Conservation (phyloP, 2,797 vertebrate genomes). For the Sciurus carolinensis region DNA sequence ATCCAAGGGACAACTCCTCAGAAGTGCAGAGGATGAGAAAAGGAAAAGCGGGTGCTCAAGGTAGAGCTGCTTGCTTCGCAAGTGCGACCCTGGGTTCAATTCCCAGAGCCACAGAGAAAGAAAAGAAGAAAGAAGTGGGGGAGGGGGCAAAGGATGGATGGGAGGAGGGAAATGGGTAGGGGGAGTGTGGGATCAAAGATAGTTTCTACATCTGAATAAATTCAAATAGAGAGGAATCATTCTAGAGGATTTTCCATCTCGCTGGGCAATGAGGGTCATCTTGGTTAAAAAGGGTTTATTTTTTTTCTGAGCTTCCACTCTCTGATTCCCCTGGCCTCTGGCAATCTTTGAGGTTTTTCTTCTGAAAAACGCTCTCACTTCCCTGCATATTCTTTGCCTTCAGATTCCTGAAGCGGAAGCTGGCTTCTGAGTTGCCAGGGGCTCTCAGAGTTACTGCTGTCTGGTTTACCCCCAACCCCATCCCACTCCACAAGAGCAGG, state of each 20-base stretch:
- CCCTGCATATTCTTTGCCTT: not conserved
- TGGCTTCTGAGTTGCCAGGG: not conserved
- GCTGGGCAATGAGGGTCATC: not conserved
- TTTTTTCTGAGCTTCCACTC: not conserved
- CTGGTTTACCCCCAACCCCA: not conserved
- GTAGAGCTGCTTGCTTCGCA: not conserved
- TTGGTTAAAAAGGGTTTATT: not conserved
- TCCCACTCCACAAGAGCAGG: not conserved
- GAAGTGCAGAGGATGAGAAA: not conserved
- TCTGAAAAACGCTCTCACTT: not conserved
- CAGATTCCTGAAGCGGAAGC: not conserved
- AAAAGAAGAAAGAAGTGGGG: not conserved
- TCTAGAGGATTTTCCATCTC: not conserved
- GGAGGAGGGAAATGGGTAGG: not conserved
- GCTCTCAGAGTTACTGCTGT: not conserved
- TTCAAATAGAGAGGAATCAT: not conserved
- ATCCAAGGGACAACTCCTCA: not conserved
- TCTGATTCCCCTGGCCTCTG: not conserved
- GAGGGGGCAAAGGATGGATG: too few species aligned
- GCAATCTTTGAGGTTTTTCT: not conserved
- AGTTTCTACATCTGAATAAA: not conserved
- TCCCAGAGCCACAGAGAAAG: too few species aligned
- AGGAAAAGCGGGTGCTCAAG: not conserved
- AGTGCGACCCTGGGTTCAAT: not conserved
- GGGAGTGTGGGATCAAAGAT: not conserved